A percentile compares a stretch with the other conserved stretches of the same genome.
Conservation (phyloP, 2,888 invertebrate genomes). For the Amorpha juglandis region DNA sequence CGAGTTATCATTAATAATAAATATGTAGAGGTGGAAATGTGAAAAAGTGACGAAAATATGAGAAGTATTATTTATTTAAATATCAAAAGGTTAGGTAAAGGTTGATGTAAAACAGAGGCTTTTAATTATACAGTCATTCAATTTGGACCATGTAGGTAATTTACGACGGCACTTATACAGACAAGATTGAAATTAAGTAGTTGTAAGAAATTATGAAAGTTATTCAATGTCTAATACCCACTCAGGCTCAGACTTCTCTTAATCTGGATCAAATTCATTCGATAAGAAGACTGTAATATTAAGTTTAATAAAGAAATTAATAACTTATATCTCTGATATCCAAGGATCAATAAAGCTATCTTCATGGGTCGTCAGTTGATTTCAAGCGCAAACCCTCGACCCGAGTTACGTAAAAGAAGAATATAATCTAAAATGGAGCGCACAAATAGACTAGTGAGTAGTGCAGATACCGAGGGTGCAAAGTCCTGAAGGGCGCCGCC, state of each 20-base stretch:
- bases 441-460: slow-evolving; percentile 48
- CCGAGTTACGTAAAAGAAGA: slow-evolving; percentile 65
- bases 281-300: not conserved
- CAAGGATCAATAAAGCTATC: slow-evolving; percentile 7
- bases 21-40: not conserved
- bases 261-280: not conserved
- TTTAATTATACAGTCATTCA: not conserved
- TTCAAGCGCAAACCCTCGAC: slow-evolving; percentile 41
- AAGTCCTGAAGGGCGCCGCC: slow-evolving; percentile 65
- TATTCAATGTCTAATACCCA: not conserved
- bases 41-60: not conserved
- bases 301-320: slow-evolving; percentile 4
- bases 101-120: not conserved
- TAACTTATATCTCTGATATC: slow-evolving; percentile 9
- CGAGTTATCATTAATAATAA: slow-evolving; percentile 21
- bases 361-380: slow-evolving; percentile 39
- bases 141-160: not conserved
- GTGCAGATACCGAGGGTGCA: slow-evolving; percentile 59
- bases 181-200: no score
- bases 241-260: not conserved
- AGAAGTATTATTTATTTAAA: not conserved
- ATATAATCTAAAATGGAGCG: slow-evolving; percentile 64
- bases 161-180: not conserved
- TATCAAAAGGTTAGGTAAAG: not conserved
- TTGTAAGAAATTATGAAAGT: not conserved